phyloP scores from a whole-genome alignment of 2,113 vertebrate genomes.

The Crocuta crocuta region DNA sequence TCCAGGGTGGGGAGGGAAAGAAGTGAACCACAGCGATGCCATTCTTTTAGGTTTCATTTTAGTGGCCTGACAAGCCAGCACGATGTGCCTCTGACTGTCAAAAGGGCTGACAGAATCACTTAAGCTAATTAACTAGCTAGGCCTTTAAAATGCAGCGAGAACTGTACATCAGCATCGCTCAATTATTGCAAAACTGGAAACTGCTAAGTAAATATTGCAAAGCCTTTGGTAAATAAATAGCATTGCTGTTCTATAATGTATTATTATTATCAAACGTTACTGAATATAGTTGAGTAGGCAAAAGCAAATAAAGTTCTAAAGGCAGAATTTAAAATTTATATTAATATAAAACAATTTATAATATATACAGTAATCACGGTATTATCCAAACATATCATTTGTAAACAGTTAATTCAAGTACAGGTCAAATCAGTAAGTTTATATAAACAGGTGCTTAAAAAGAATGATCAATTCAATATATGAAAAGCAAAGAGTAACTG shows the following conservation, averaged over 20 bases:
- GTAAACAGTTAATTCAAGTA: not conserved
- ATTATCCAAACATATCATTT: not conserved
- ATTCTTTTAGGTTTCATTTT: not conserved
- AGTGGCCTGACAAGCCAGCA: constrained; percentile 26
- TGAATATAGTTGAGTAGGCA: not conserved
- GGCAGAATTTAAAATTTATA: not conserved
- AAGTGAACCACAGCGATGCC: not conserved
- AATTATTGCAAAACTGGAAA: constrained; percentile 66
- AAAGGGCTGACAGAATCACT: constrained; percentile 61
- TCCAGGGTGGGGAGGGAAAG: not conserved
- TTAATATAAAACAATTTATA: not conserved
- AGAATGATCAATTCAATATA: not conserved
- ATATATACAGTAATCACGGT: not conserved
- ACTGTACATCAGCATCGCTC: not conserved
- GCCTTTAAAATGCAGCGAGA: constrained; percentile 51
- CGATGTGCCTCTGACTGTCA: not conserved
- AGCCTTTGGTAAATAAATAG: constrained; percentile 55
- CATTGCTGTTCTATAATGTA: not conserved
- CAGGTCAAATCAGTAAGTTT: not conserved
- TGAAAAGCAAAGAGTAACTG: not conserved
- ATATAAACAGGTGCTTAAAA: not conserved
- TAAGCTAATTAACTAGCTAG: constrained; percentile 68
- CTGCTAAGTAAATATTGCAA: constrained; percentile 57
- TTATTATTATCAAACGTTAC: not conserved
- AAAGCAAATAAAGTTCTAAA: constrained; percentile 37